These are phyloP conservation scores for Ormyrus labotus DNA, from an alignment of 2,888 invertebrate species.

Conservation along the genomic window DNA sequence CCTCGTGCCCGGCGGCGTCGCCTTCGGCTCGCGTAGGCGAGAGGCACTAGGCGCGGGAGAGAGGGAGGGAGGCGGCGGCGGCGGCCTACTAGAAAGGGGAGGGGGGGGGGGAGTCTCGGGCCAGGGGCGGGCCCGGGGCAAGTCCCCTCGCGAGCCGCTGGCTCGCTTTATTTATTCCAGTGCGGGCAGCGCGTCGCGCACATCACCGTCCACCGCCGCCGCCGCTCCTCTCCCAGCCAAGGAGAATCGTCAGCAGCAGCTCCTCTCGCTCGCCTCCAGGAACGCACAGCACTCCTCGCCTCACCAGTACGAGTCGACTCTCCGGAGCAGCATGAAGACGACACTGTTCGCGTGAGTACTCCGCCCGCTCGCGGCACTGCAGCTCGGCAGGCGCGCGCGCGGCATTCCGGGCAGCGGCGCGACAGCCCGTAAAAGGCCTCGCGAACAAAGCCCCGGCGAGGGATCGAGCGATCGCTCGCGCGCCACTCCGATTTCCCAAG, in stretches of 20 bases:
- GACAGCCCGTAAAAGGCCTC: constrained; percentile 10
- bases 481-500: too few species aligned
- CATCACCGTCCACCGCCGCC: not conserved
- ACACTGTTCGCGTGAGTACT: constrained; percentile 28
- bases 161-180: constrained; percentile 24
- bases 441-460: not conserved
- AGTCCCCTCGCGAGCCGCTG: not conserved
- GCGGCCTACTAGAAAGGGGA: too few species aligned
- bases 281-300: not conserved
- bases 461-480: not conserved
- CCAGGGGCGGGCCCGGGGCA: not conserved
- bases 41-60: not conserved
- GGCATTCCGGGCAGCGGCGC: not conserved
- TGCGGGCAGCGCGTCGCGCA: constrained; percentile 14
- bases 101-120: constrained; percentile 8
- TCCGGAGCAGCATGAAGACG: not conserved
- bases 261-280: not conserved
- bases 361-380: too few species aligned
- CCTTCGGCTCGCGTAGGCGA: too few species aligned
- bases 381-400: not conserved
- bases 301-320: not conserved
- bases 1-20: too few species aligned
- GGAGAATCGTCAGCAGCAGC: too few species aligned
- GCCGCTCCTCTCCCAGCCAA: not conserved
- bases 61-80: not conserved